These are phyloP conservation scores for Sarcophaga variegata DNA, from an alignment of 2,888 invertebrate species.

Conservation along the genomic window DNA sequence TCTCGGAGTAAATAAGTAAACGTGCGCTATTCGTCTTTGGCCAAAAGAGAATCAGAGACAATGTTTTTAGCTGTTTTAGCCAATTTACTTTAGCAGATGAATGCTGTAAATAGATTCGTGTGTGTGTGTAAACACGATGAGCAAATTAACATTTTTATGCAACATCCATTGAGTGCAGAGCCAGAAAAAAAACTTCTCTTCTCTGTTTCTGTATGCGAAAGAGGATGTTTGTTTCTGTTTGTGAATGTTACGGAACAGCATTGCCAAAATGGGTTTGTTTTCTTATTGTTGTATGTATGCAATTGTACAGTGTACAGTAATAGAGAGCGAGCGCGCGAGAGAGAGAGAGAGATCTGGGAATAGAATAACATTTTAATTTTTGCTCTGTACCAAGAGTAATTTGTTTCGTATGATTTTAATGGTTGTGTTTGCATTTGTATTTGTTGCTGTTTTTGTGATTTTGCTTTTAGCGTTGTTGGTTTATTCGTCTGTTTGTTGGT, in stretches of 20 bases:
- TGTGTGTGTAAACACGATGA: too few relatives aligned
- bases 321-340: background rate
- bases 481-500: constrained; percentile 41
- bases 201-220: background rate
- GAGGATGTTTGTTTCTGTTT: background rate
- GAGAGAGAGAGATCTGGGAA: too few relatives aligned
- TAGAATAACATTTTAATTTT: too few relatives aligned
- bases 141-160: background rate
- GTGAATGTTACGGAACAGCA: background rate
- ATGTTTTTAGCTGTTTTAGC: too few relatives aligned
- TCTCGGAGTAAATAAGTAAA: too few relatives aligned
- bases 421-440: constrained; percentile 14
- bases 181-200: background rate
- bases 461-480: constrained; percentile 33
- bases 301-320: background rate
- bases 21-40: too few relatives aligned
- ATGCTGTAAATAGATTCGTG: too few relatives aligned
- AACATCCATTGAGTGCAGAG: background rate
- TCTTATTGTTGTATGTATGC: background rate
- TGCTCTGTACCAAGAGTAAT: background rate
- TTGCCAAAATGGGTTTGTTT: background rate
- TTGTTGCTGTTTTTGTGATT: background rate
- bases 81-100: too few relatives aligned
- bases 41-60: too few relatives aligned
- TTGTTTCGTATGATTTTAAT: background rate